Conservation (phyloP, 2,888 invertebrate genomes). For the Trichopoda pennipes region DNA sequence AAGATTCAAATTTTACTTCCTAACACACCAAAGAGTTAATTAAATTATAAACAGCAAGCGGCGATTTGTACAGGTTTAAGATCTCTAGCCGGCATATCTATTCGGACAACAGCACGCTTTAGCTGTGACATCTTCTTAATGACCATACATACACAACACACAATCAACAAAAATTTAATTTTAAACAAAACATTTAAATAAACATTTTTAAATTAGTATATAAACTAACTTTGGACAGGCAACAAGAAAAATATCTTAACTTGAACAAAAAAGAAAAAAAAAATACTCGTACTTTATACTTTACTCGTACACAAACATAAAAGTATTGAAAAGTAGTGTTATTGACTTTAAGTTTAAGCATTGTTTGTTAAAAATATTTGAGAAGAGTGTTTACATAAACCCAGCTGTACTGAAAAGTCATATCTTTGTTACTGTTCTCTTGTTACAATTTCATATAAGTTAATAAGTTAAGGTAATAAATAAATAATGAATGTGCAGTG, state of each 20-base stretch:
- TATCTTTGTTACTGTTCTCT: too few relatives aligned
- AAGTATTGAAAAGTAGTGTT: too few relatives aligned
- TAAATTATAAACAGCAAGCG: neutral
- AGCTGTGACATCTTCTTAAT: conserved; percentile 50
- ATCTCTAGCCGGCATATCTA: conserved; percentile 21
- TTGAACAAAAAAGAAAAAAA: neutral
- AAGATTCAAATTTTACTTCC: neutral
- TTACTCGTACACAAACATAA: too few relatives aligned
- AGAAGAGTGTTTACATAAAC: too few relatives aligned
- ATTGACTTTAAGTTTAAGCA: too few relatives aligned
- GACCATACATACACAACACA: conserved; percentile 17
- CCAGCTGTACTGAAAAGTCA: too few relatives aligned
- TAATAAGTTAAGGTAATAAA: too few relatives aligned
- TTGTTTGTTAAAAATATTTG: too few relatives aligned
- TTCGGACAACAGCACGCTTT: conserved; percentile 11
- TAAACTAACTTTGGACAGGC: conserved; percentile 55
- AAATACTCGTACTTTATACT: neutral
- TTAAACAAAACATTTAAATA: conserved; percentile 49
- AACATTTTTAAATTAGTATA: conserved; percentile 50
- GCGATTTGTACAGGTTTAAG: neutral
- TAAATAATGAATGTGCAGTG: too few relatives aligned
- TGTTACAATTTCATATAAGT: too few relatives aligned
- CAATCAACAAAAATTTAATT: conserved; percentile 26
- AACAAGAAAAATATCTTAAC: conserved; percentile 26
- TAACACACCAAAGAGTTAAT: conserved; percentile 20